Evolutionary conservation across 1,140 invertebrate genomes (phyloP).

Genomic region (Saccostrea glomerata): DNA sequence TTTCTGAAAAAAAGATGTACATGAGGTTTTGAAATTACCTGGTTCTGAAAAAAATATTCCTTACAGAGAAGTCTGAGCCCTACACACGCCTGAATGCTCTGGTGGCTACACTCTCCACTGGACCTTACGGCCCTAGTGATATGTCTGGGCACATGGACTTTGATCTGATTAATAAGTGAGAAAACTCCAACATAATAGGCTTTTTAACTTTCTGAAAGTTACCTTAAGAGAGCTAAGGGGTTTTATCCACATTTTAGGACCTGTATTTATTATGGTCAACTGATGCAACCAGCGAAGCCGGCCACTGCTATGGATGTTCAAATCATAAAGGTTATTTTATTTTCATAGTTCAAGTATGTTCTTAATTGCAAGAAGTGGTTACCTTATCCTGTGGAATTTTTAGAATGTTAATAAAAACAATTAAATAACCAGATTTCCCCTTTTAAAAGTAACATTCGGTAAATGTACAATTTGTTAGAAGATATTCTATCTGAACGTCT

Average conservation of each 20-base stretch:
- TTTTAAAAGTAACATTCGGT: background rate
- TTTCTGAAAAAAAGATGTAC: too few species aligned
- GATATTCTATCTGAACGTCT: too few species aligned
- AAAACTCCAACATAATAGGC: background rate
- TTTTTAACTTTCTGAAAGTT: background rate
- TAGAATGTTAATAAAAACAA: too few species aligned
- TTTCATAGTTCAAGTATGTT: too few species aligned
- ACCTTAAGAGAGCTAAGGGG: background rate
- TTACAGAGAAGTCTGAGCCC: constrained; percentile 59
- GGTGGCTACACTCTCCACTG: constrained; percentile 70
- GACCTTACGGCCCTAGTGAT: constrained; percentile 72
- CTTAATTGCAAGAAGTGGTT: too few species aligned
- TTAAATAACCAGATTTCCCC: too few species aligned
- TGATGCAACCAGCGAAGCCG: constrained; percentile 56
- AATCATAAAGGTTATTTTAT: constrained; percentile 48
- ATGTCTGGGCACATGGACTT: constrained; percentile 52
- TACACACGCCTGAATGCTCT: constrained; percentile 65
- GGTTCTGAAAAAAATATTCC: background rate
- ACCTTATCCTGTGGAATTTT: too few species aligned
- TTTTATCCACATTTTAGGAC: constrained; percentile 33
- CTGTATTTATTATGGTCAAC: constrained; percentile 53
- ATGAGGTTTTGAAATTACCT: too few species aligned
- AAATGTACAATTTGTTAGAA: background rate
- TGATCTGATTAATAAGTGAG: background rate
- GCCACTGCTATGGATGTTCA: constrained; percentile 57